phyloP scores from a whole-genome alignment of 2,797 vertebrate genomes.

The Tarsius wallacei region DNA sequence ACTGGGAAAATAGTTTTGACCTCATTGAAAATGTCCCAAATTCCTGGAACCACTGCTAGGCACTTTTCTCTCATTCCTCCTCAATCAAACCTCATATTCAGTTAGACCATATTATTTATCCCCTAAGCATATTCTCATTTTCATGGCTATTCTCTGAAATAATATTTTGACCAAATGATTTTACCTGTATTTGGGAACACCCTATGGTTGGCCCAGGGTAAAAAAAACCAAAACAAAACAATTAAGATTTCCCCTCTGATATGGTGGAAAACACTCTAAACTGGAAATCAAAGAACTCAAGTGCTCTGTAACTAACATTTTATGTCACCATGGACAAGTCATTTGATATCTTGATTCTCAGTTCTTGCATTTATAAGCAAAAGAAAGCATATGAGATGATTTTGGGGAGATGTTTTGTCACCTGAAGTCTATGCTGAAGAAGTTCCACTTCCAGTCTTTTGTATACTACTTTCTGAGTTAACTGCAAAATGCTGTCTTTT shows the following conservation, averaged over 20 bases:
- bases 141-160: not conserved
- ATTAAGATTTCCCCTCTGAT: not conserved
- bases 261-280: not conserved
- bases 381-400: slow-evolving; percentile 9
- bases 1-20: not conserved
- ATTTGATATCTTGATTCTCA: slow-evolving; percentile 6
- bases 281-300: not conserved
- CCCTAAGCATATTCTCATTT: not conserved
- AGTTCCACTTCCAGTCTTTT: not conserved
- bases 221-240: not conserved
- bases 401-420: not conserved
- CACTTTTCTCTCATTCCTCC: not conserved
- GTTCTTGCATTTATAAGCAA: slow-evolving; percentile 18
- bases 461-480: not conserved
- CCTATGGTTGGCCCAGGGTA: not conserved
- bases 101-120: not conserved
- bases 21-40: not conserved
- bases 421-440: not conserved
- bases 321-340: not conserved
- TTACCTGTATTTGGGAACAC: not conserved
- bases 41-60: not conserved
- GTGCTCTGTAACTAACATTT: slow-evolving; percentile 15
- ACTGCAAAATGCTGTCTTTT: not conserved
- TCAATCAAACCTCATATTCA: not conserved
- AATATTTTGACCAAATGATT: not conserved